Evolutionary conservation across 2,888 invertebrate genomes (phyloP), one percentile per base, ranked within the genome.

Genomic region (Apodemia zela): DNA sequence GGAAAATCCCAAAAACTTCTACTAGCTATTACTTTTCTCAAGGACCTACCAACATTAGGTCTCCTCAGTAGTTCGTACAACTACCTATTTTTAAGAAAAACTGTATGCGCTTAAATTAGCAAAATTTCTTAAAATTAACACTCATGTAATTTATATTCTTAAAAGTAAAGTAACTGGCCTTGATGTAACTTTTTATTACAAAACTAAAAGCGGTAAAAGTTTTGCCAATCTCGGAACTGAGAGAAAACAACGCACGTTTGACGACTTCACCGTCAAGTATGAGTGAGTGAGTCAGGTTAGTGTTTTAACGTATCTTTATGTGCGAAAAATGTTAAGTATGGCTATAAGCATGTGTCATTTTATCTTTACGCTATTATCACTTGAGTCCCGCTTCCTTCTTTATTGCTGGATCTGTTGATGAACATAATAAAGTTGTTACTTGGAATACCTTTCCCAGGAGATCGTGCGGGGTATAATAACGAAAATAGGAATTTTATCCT

Each of bases 361-460:
- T 80, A 84, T 79, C 79, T 80, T 73, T 73, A 73, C 74, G 74
- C 65, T 67, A 62, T 74, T 78, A 74, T 79, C 80, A 73, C 51
- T 13, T n/a, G 15, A 25, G 25, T 54, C 54, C 54, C 54, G 54
- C 54, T 21, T 54, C 25, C 72, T 74, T 70, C 68, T 73, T 71
- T 70, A 73, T 72, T 72, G 68, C 69, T 68, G 72, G 68, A 70
- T 70, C 68, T 70, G 75, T 79, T 77, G 67, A 69, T 66, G 67
- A 66, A 66, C 69, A 68, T 67, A 72, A 73, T 71, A 68, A 60
- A 60, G 35, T 25, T 58, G 35, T 25, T 58, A 47, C 62, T 60
- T 49, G 57, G 38, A 58, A 60, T 60, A 57, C 60, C 64, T 58
- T 58, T 63, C 29, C 21, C 11, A 11, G 21, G 51, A 18, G 51